Percentiles rank a stretch among this genome's conserved stretches.
Conservation (phyloP, 2,888 invertebrate species). For the Polydrusus tereticollis region DNA sequence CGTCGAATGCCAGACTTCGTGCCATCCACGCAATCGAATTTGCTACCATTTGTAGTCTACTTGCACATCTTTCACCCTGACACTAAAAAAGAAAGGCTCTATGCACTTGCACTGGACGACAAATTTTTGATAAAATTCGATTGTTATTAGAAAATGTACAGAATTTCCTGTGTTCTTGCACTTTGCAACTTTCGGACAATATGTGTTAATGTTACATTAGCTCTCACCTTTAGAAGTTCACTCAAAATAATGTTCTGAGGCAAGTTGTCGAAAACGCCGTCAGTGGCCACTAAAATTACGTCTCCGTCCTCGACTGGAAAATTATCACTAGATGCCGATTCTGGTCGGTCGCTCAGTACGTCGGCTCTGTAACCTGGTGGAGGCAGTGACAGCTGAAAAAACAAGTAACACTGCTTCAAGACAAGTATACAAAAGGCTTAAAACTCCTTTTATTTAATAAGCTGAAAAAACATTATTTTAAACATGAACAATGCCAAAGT, state of each 20-base stretch:
- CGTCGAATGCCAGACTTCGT: conserved; percentile 92
- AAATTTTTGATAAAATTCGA: too few relatives aligned
- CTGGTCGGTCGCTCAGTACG: conserved; percentile 93
- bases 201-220: too few relatives aligned
- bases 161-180: too few relatives aligned
- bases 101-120: too few relatives aligned
- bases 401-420: too few relatives aligned
- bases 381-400: conserved; percentile 80
- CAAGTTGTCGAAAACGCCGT: conserved; percentile 98
- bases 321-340: conserved; percentile 89
- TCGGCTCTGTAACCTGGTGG: conserved; percentile 80
- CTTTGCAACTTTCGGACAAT: too few relatives aligned
- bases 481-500: too few relatives aligned
- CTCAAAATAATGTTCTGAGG: conserved; percentile 91
- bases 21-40: conserved; percentile 97
- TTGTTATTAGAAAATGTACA: too few relatives aligned
- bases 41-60: conserved; percentile 88
- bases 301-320: conserved; percentile 94
- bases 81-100: conserved; percentile 62
- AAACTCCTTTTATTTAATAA: too few relatives aligned
- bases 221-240: conserved; percentile 79
- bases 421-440: too few relatives aligned
- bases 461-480: too few relatives aligned
- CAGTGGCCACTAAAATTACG: conserved; percentile 94
- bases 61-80: conserved; percentile 80